A percentile compares a stretch with the other conserved stretches of the same genome.
Conservation (phyloP, 2,888 invertebrate species). For the Panopea generosa region DNA sequence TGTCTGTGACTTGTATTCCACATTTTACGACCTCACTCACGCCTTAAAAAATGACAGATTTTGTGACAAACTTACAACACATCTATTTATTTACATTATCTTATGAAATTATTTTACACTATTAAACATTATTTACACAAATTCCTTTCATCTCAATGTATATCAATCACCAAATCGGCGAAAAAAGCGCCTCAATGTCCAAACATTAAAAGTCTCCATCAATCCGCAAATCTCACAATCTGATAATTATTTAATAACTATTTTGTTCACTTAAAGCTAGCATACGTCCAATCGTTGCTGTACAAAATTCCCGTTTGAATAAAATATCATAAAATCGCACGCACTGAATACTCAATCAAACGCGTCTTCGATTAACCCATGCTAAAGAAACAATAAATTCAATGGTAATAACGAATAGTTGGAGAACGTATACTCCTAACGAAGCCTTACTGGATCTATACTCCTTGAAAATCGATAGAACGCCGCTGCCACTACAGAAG, state of each 20-base stretch:
- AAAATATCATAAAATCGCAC: constrained; percentile 37
- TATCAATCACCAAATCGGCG: too few relatives aligned
- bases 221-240: too few relatives aligned
- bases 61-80: too few relatives aligned
- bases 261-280: background rate
- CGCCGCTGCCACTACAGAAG: background rate
- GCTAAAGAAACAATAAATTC: constrained; percentile 56
- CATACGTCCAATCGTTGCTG: constrained; percentile 8
- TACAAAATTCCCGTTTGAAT: constrained; percentile 47
- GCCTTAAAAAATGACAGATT: too few relatives aligned
- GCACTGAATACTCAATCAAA: constrained; percentile 39
- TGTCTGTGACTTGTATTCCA: background rate
- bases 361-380: constrained; percentile 54
- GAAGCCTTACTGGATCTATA: constrained; percentile 34
- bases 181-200: too few relatives aligned
- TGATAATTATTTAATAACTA: too few relatives aligned
- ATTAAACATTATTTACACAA: too few relatives aligned
- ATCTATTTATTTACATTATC: too few relatives aligned
- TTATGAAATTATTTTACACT: too few relatives aligned
- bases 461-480: constrained; percentile 49
- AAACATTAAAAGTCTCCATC: too few relatives aligned
- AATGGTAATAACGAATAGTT: constrained; percentile 19
- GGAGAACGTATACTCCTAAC: constrained; percentile 30
- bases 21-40: background rate
- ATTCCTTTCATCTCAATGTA: background rate